Evolutionary conservation across 2,797 vertebrate genomes (phyloP).

Genomic region (Rhinoraja longicauda): DNA sequence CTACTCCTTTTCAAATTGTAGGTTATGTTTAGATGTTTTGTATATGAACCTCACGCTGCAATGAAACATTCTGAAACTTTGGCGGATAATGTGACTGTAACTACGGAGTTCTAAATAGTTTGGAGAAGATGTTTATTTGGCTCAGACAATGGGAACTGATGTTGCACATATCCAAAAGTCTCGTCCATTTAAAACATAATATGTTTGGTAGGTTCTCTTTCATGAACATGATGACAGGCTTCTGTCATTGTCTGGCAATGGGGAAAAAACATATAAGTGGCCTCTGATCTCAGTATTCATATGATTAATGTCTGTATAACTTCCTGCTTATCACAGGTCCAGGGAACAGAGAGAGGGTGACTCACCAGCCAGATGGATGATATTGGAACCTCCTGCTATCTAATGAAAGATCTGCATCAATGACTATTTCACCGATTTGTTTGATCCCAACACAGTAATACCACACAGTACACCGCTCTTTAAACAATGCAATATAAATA

Average conservation of each 20-base stretch:
- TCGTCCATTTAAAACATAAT: neutral
- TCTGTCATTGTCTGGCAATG: neutral
- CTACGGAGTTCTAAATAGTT: neutral
- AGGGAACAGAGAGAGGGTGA: constrained; percentile 6
- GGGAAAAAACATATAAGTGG: neutral
- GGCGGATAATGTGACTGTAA: neutral
- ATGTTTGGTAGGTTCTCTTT: neutral
- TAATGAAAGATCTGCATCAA: neutral
- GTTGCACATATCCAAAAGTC: neutral
- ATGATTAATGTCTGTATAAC: neutral
- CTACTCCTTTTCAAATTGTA: too few relatives aligned
- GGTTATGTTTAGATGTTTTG: neutral
- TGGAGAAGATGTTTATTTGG: neutral
- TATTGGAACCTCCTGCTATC: neutral
- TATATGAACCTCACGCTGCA: neutral
- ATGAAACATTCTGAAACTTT: neutral
- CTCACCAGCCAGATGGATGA: neutral
- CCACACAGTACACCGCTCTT: neutral
- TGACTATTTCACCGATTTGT: neutral
- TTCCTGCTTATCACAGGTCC: neutral
- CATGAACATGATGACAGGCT: neutral
- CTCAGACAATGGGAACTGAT: neutral
- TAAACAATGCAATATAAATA: neutral
- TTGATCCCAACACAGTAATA: neutral
- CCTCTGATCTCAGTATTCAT: neutral